A percentile compares a stretch with the other conserved stretches of the same genome.
Conservation (phyloP, 2,797 vertebrate species). For the Premnoplex brunnescens region DNA sequence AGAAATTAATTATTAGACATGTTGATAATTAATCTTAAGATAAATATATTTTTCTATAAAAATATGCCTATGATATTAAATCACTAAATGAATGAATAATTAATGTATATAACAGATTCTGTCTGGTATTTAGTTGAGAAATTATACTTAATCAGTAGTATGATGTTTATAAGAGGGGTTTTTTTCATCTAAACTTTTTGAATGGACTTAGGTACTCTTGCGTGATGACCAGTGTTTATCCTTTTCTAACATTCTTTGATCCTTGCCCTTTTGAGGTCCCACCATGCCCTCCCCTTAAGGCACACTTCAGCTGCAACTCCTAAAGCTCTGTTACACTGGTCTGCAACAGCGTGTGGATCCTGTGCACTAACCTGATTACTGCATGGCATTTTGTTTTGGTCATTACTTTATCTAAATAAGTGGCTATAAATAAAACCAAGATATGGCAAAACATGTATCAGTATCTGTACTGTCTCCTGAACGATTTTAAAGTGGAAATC, state of each 20-base stretch:
- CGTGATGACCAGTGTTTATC: neutral
- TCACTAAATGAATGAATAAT: neutral
- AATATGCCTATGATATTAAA: neutral
- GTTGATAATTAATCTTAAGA: neutral
- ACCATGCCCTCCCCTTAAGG: rapidly evolving
- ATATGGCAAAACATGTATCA: neutral
- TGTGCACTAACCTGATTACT: neutral
- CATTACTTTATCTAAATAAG: neutral
- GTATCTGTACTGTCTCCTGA: neutral
- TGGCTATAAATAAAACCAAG: neutral
- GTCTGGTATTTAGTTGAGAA: neutral
- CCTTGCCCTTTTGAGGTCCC: neutral
- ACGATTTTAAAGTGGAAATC: neutral
- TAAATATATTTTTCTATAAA: neutral
- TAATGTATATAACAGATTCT: neutral
- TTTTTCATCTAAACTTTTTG: neutral
- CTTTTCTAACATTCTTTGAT: neutral
- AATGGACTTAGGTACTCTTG: neutral
- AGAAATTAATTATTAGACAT: neutral
- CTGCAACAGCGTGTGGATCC: neutral
- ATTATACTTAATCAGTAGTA: neutral
- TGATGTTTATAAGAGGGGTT: neutral
- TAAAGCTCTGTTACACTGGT: neutral
- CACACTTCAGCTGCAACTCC: neutral
- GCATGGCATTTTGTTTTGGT: neutral